Percentiles rank a stretch among this genome's conserved stretches.
phyloP scores from a whole-genome alignment of 2,797 vertebrate species.

The Alexandromys oeconomus region DNA sequence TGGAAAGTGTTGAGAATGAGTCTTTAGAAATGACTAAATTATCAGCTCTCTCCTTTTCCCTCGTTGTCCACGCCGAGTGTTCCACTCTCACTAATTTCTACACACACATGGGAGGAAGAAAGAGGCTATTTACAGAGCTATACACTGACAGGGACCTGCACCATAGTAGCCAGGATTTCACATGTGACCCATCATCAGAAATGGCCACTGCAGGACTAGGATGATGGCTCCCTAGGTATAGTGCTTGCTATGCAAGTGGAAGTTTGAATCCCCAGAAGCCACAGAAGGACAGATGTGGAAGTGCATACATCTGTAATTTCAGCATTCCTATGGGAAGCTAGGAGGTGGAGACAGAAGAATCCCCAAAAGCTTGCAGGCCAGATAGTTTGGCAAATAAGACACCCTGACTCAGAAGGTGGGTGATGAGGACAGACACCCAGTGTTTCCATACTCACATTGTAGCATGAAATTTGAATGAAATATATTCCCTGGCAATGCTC shows the following conservation, averaged over 20 bases:
- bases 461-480: too few relatives aligned
- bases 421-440: background rate
- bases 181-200: background rate
- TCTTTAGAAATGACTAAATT: constrained; percentile 35
- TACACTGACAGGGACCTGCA: background rate
- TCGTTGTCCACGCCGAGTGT: background rate
- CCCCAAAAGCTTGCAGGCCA: background rate
- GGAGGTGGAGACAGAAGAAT: background rate
- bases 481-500: too few relatives aligned
- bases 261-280: background rate
- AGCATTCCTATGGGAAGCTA: background rate
- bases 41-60: background rate
- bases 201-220: background rate
- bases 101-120: background rate
- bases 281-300: background rate
- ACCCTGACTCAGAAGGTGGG: background rate
- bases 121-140: background rate
- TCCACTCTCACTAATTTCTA: background rate
- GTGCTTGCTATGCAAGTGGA: background rate
- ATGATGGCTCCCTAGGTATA: too few relatives aligned
- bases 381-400: background rate
- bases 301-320: background rate
- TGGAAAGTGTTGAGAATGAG: constrained; percentile 36
- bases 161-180: background rate
- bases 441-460: background rate